A percentile compares a stretch with the other conserved stretches of the same genome.
Evolutionary conservation across 2,113 vertebrate genomes (phyloP).

Genomic region (Microcebus lehilahytsara): DNA sequence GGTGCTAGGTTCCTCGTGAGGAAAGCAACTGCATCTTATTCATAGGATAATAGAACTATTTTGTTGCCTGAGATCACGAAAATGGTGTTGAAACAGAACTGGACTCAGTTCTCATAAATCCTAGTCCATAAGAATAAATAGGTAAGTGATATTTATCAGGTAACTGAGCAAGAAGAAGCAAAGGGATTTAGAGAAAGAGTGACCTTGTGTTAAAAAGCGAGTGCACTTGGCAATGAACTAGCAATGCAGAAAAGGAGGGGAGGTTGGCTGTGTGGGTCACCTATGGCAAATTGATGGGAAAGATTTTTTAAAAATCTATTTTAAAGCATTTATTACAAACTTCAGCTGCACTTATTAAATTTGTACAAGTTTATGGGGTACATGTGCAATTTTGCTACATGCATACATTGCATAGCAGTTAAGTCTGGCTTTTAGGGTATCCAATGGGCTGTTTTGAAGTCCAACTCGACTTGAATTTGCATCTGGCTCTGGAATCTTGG

Average conservation of each 20-base stretch:
- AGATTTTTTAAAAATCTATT: neutral
- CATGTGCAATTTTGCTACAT: neutral
- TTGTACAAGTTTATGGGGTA: neutral
- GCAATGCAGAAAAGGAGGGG: neutral
- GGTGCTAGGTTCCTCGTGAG: neutral
- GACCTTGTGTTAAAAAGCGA: neutral
- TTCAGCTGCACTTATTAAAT: neutral
- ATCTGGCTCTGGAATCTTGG: neutral
- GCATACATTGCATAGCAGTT: neutral
- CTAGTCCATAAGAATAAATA: neutral
- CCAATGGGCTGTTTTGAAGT: neutral
- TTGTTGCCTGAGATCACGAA: neutral
- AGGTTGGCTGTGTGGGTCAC: too few species aligned
- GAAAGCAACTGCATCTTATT: neutral
- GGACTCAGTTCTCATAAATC: neutral
- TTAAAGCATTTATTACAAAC: neutral
- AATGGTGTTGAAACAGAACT: neutral
- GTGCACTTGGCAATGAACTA: neutral
- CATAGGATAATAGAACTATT: neutral
- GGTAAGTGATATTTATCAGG: neutral
- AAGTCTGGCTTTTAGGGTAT: neutral
- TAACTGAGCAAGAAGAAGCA: neutral
- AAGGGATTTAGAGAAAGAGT: neutral
- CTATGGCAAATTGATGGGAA: neutral
- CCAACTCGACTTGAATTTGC: neutral